Evolutionary conservation across 2,888 invertebrate species (phyloP), one percentile per base, ranked within the genome.

Genomic region (Caenorhabditis sulstoni): DNA sequence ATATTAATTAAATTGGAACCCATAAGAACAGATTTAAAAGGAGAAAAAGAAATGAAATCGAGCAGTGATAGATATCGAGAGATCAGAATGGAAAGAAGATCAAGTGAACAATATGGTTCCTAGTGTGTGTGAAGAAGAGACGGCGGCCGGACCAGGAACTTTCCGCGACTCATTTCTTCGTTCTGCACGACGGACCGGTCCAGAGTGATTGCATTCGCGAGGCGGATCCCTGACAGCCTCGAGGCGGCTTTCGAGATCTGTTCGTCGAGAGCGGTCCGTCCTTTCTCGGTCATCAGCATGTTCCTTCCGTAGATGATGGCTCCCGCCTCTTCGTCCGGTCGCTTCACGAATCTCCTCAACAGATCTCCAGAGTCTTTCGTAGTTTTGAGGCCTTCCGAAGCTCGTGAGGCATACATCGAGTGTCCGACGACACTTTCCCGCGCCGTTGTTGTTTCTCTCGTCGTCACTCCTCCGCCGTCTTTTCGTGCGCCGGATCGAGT

Each of bases 261-360:
- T 1, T 45, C 16, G 14, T 71, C 71, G 4, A 78, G 23, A 14
- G 35, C 18, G 14, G n/a, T 0, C 2, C 59, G 29, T 23, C 73
- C 58, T 45, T 57, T 44, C 11, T 55, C 62, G 1, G 66, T 45
- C 57, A 67, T 67, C 59, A 73, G 50, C 55, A 79, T 50, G 4
- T 45, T 49, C 18, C 74, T 35, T 14, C 79, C 79, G 20, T 79
- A 79, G n/a, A 67, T 59, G n/a, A 70, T 61, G 1, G 79, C 79
- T 8, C 65, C 79, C 1, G 79, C 29, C 47, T 55, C 64, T 8
- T 39, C 35, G 11, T 61, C 49, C 3, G 53, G 45, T 14, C 79
- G 52, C 0, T 53, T 35, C n/a, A 79, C 58, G 16, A 74, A 79
- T 52, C 57, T 39, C 7, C 23, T 23, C 4, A 79, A 29, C 11